Evolutionary conservation across 2,113 vertebrate genomes (phyloP).

Genomic region (Brachypteracias leptosomus): DNA sequence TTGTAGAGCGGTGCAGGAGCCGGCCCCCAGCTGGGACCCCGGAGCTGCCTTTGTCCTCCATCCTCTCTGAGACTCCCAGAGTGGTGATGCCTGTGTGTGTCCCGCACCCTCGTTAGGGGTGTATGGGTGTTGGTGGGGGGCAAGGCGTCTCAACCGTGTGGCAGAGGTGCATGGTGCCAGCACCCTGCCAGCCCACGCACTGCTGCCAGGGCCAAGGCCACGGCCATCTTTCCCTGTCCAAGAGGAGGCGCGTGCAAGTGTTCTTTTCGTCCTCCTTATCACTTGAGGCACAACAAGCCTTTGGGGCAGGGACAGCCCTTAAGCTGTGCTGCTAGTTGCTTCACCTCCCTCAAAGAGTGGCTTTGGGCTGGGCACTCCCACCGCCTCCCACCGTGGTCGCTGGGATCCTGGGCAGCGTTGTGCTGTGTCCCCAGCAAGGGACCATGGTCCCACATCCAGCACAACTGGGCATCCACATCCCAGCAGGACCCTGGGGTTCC

Average conservation of each 20-base stretch:
- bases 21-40: fast-evolving
- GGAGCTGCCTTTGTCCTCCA: not conserved
- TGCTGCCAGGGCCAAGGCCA: not conserved
- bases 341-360: not conserved
- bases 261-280: not conserved
- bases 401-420: not conserved
- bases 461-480: not conserved
- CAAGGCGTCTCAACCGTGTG: fast-evolving
- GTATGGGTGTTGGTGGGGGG: not conserved
- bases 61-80: not conserved
- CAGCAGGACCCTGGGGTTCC: not conserved
- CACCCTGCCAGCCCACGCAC: fast-evolving
- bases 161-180: fast-evolving
- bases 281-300: not conserved
- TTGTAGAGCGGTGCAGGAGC: fast-evolving
- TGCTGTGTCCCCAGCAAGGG: not conserved
- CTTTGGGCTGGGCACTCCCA: not conserved
- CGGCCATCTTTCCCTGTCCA: fast-evolving
- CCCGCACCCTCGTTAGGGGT: fast-evolving
- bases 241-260: not conserved
- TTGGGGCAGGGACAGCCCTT: no score
- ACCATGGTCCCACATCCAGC: fast-evolving
- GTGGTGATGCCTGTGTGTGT: not conserved
- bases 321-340: not conserved
- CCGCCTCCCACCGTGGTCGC: not conserved